Evolutionary conservation across 2,797 vertebrate genomes (phyloP).

Genomic region (Phoeniculus purpureus): DNA sequence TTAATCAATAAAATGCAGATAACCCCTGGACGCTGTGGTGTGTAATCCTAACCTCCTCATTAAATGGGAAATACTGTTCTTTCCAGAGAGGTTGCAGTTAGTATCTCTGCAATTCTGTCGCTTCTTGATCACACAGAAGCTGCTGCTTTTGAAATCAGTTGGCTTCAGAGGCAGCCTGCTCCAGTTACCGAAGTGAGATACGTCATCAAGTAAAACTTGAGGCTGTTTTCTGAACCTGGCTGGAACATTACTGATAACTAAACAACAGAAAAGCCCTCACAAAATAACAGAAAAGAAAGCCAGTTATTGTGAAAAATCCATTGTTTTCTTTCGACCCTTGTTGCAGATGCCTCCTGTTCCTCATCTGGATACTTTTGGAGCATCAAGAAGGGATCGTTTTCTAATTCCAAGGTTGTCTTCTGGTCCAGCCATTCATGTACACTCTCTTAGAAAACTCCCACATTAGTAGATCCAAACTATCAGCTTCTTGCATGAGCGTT

Average conservation of each 20-base stretch:
- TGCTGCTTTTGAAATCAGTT: slow-evolving; percentile 40
- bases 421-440: background rate
- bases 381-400: background rate
- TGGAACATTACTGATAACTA: background rate
- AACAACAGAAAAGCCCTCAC: background rate
- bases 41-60: background rate
- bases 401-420: background rate
- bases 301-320: background rate
- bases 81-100: background rate
- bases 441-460: background rate
- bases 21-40: background rate
- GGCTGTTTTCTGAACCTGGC: slow-evolving; percentile 33
- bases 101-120: background rate
- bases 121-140: background rate
- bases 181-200: slow-evolving; percentile 14
- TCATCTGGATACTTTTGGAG: background rate
- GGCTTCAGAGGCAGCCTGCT: slow-evolving; percentile 38
- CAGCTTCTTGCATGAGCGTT: background rate
- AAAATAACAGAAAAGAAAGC: background rate
- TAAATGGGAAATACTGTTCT: background rate
- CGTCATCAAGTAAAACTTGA: background rate
- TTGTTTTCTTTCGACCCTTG: slow-evolving; percentile 1
- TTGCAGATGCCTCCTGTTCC: background rate
- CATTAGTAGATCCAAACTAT: background rate
- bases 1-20: background rate